These are phyloP conservation scores for Etheostoma perlongum DNA, from an alignment of 2,797 vertebrate species.

Conservation along the genomic window DNA sequence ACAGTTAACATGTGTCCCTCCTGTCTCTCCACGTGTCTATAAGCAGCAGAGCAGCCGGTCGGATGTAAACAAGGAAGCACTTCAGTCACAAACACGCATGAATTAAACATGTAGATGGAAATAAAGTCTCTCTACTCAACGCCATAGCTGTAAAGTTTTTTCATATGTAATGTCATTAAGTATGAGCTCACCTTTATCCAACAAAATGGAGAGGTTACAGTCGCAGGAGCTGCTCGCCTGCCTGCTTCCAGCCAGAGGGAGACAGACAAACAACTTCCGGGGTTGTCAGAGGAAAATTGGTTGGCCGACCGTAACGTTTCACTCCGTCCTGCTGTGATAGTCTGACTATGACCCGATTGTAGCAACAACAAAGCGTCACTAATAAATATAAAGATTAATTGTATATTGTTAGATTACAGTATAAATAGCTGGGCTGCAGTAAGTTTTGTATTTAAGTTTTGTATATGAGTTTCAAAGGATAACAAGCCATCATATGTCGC, in stretches of 20 bases:
- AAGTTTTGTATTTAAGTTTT: neutral
- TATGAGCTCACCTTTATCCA: constrained; percentile 72
- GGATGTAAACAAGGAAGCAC: constrained; percentile 76
- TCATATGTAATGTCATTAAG: neutral
- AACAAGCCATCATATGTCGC: too few species aligned
- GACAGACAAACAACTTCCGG: constrained; percentile 75
- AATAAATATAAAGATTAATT: neutral
- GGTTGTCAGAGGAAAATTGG: constrained; percentile 57
- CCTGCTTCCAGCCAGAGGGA: constrained; percentile 35
- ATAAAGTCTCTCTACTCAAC: neutral
- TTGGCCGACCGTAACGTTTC: constrained; percentile 73
- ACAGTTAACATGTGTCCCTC: constrained; percentile 47
- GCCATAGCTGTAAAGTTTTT: rapidly evolving
- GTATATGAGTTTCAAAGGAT: neutral
- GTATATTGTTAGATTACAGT: neutral
- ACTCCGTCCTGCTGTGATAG: constrained; percentile 1
- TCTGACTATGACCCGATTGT: too few species aligned
- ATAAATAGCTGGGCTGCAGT: too few species aligned
- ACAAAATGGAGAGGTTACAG: constrained; percentile 38
- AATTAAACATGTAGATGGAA: neutral
- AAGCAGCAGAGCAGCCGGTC: constrained; percentile 50
- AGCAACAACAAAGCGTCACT: neutral
- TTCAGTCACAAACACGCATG: constrained; percentile 4
- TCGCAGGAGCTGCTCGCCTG: constrained; percentile 1
- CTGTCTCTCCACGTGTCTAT: constrained; percentile 74